A percentile compares a stretch with the other conserved stretches of the same genome.
Conservation (phyloP, 2,797 vertebrate genomes). For the Semotilus atromaculatus region DNA sequence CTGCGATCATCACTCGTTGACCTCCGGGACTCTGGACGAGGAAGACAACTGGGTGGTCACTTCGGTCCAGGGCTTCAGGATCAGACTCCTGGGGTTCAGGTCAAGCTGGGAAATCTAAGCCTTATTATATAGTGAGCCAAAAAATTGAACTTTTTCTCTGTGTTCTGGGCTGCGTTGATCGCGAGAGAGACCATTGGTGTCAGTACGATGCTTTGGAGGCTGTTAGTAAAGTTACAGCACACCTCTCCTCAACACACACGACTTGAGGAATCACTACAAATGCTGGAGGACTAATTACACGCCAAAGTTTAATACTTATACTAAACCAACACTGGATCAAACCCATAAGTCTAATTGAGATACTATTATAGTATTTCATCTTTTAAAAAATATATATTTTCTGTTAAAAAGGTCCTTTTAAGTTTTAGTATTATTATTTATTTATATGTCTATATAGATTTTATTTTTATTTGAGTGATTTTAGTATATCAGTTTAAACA, state of each 20-base stretch:
- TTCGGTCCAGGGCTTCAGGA: constrained; percentile 33
- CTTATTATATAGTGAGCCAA: background rate
- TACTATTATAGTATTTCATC: background rate
- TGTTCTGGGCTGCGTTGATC: too few species aligned
- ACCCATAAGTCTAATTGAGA: too few species aligned
- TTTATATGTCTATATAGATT: background rate
- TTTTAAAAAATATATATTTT: too few species aligned
- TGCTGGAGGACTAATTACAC: background rate
- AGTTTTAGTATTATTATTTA: background rate
- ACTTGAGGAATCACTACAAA: background rate
- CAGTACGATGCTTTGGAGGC: background rate
- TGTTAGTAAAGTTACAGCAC: background rate
- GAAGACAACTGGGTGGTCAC: constrained; percentile 45
- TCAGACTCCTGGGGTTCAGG: constrained; percentile 51
- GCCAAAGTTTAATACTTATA: background rate
- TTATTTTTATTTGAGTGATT: background rate
- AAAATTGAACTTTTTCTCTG: background rate
- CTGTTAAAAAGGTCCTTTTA: too few species aligned
- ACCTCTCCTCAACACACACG: background rate
- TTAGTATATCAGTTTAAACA: background rate
- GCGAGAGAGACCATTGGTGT: too few species aligned
- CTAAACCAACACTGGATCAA: too few species aligned
- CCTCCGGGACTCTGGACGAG: constrained; percentile 39
- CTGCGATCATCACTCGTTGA: constrained; percentile 24
- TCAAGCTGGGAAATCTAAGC: constrained; percentile 17